These are phyloP conservation scores for Rhopalosiphum maidis DNA, from an alignment of 1,140 invertebrate genomes.

Conservation along the genomic window DNA sequence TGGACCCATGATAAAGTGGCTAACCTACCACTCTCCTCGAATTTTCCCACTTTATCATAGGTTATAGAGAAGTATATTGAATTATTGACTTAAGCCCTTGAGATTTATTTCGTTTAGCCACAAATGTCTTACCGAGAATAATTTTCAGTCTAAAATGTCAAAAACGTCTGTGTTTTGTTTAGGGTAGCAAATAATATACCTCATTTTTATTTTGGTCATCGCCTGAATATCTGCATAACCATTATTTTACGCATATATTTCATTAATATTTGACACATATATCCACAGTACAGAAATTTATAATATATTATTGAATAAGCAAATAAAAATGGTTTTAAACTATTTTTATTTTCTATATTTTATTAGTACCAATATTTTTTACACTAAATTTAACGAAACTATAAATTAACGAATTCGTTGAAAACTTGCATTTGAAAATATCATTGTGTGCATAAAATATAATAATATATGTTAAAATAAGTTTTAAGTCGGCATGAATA, in stretches of 20 bases:
- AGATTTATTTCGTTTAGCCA: conserved; percentile 39
- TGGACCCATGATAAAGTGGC: conserved; percentile 29
- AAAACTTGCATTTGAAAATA: too few relatives aligned
- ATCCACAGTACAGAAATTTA: too few relatives aligned
- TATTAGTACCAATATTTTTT: not conserved
- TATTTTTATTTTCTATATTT: not conserved
- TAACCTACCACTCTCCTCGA: not conserved
- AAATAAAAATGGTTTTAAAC: too few relatives aligned
- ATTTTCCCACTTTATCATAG: conserved; percentile 18
- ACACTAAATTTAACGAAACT: not conserved
- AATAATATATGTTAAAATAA: too few relatives aligned
- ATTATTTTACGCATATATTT: not conserved
- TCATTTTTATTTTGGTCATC: not conserved
- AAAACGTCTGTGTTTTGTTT: not conserved
- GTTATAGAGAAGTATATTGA: conserved; percentile 13
- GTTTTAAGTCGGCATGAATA: too few relatives aligned
- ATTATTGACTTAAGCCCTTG: conserved; percentile 28
- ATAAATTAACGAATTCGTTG: not conserved
- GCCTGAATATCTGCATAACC: not conserved
- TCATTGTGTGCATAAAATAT: too few relatives aligned
- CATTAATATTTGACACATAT: not conserved
- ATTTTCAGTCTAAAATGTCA: not conserved
- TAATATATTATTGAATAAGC: not conserved
- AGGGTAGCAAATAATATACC: not conserved
- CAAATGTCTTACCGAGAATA: not conserved